These are phyloP conservation scores for Akabosia matsudoensis DNA, from an alignment of 1,140 invertebrate species.

Conservation along the genomic window DNA sequence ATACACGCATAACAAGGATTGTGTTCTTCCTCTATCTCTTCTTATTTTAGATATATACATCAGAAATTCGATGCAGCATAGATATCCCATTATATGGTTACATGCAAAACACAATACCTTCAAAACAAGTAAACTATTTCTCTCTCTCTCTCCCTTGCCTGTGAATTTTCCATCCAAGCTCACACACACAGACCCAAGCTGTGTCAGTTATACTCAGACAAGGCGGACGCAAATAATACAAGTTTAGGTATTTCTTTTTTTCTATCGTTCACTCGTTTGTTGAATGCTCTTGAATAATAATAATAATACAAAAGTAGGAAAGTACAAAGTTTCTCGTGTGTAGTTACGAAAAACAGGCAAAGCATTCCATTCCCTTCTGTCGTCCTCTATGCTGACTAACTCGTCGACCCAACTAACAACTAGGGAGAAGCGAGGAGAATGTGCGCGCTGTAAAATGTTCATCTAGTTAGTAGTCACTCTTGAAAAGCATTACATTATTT, in stretches of 20 bases:
- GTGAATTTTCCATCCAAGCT: constrained; percentile 2
- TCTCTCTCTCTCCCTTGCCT: too few relatives aligned
- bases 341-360: neutral
- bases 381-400: too few relatives aligned
- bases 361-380: too few relatives aligned
- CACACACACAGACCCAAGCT: neutral
- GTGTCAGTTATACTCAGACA: neutral
- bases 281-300: constrained; percentile 16
- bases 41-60: neutral
- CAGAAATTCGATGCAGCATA: neutral
- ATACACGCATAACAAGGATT: constrained; percentile 7
- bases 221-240: neutral
- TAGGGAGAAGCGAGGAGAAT: neutral
- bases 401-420: too few relatives aligned
- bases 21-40: neutral
- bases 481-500: constrained; percentile 21
- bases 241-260: constrained; percentile 12
- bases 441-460: constrained; percentile 19
- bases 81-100: neutral
- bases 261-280: constrained; percentile 13
- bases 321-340: neutral
- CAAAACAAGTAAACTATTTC: neutral
- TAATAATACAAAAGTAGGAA: neutral
- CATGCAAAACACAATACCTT: constrained; percentile 9
- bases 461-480: constrained; percentile 23